Percentiles rank a stretch among this genome's conserved stretches.
phyloP scores from a whole-genome alignment of 2,113 vertebrate genomes.

The Vidua macroura region DNA sequence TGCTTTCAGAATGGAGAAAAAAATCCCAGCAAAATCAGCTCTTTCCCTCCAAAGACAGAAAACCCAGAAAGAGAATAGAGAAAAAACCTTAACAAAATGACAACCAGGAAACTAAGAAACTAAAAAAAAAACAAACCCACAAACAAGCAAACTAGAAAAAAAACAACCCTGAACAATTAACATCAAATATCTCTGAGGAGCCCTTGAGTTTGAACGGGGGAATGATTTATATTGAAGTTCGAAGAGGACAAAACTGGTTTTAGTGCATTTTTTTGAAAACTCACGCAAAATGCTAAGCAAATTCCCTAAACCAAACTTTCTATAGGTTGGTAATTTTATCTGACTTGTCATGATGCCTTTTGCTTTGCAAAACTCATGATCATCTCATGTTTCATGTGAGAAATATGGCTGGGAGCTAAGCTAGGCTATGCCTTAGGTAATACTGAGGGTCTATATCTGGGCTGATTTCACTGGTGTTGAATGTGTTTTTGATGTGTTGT shows the following conservation, averaged over 20 bases:
- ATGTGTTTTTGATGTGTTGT: accelerated
- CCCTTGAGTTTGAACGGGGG: not conserved
- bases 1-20: not conserved
- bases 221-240: not conserved
- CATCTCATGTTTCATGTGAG: no score
- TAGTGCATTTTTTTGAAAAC: not conserved
- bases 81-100: not conserved
- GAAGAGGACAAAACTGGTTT: not conserved
- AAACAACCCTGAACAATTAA: accelerated
- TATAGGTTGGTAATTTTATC: not conserved
- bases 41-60: not conserved
- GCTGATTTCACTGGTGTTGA: not conserved
- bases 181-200: not conserved
- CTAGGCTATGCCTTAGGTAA: not conserved
- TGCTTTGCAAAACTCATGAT: not conserved
- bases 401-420: not conserved
- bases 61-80: not conserved
- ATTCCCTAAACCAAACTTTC: not conserved
- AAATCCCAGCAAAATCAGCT: not conserved
- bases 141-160: not conserved
- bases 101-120: not conserved
- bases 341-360: not conserved
- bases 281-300: not conserved
- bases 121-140: not conserved
- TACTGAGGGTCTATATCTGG: accelerated